Evolutionary conservation across 2,888 invertebrate species (phyloP), one percentile per base, ranked within the genome.

Genomic region (Leptogaster cylindrica): DNA sequence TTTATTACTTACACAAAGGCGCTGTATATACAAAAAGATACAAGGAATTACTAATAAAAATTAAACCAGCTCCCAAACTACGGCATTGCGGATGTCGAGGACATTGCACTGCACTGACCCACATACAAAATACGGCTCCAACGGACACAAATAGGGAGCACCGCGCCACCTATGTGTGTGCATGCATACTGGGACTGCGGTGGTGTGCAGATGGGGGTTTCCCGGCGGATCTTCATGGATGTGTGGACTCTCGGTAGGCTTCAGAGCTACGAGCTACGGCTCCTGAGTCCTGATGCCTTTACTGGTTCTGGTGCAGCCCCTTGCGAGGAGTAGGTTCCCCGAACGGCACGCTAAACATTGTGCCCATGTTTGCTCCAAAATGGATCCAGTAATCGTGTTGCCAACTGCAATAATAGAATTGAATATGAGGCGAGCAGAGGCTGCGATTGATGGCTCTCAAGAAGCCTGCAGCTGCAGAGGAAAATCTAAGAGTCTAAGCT

Each of bases 51-150:
- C 73, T 75, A 74, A 75, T 75, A 76, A 75, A 75, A 75, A 74
- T 75, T 73, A 75, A 76, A 74, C 73, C 71, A 70, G 71, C 73
- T 72, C 71, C 77, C 77, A 79, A 79, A 80, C 79, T 79, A 79
- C 80, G 78, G 80, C 80, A 80, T 77, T 80, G 80, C 80, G 78
- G 79, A 79, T 79, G 80, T 79, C 79, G 78, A 80, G 80, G 80
- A 79, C 80, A 76, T 80, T 80, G 79, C 79, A 79, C 80, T 79
- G 78, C 78, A 78, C 78, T 79, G 79, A 80, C 79, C 79, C 77
- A 80, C 76, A 78, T 80, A 70, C 66, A 50, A 65, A 65, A 65
- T 67, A 70, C 55, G 63, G 50, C 66, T 31, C 66, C 44, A 66
- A 68, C 65, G 68, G 58, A 41, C 61, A 66, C 61, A 68, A 68